Percentiles rank a stretch among this genome's conserved stretches.
phyloP scores from a whole-genome alignment of 2,797 vertebrate species.

The Rhyacichthys aspro region DNA sequence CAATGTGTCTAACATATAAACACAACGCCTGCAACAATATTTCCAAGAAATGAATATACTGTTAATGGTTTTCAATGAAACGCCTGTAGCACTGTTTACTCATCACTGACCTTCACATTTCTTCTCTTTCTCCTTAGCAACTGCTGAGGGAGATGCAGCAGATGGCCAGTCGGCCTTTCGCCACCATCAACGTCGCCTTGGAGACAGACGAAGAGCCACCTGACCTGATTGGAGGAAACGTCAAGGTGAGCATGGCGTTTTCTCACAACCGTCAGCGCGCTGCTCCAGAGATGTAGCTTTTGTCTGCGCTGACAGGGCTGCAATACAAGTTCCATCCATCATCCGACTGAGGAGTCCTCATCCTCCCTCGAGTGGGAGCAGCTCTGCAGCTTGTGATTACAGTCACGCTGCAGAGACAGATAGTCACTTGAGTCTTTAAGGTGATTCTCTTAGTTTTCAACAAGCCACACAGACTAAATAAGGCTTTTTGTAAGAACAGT shows the following conservation, averaged over 20 bases:
- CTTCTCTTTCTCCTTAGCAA: conserved; percentile 85
- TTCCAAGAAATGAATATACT: neutral
- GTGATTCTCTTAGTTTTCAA: conserved; percentile 25
- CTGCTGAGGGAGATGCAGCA: conserved; percentile 99
- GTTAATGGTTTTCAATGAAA: neutral
- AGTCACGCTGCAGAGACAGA: conserved; percentile 4
- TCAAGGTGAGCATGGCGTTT: conserved; percentile 88
- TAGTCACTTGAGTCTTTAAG: conserved; percentile 13
- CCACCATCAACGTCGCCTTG: conserved; percentile 97
- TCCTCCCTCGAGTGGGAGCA: conserved; percentile 25
- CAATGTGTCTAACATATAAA: too few species aligned
- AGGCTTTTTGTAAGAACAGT: conserved; percentile 22
- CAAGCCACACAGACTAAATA: conserved; percentile 11
- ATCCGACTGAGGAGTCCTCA: conserved; percentile 6
- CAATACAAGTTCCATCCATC: conserved; percentile 19
- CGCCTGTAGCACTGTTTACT: conserved; percentile 19
- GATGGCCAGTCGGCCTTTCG: conserved; percentile 99
- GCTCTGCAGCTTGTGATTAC: conserved; percentile 22
- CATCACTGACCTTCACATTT: conserved; percentile 48
- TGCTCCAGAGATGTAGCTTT: conserved; percentile 9
- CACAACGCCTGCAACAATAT: too few species aligned
- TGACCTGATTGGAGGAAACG: conserved; percentile 96
- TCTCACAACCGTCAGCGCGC: neutral
- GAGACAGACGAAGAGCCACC: conserved; percentile 98
- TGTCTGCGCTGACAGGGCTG: neutral